phyloP scores from a whole-genome alignment of 2,797 vertebrate species.

The Lagodon rhomboides region DNA sequence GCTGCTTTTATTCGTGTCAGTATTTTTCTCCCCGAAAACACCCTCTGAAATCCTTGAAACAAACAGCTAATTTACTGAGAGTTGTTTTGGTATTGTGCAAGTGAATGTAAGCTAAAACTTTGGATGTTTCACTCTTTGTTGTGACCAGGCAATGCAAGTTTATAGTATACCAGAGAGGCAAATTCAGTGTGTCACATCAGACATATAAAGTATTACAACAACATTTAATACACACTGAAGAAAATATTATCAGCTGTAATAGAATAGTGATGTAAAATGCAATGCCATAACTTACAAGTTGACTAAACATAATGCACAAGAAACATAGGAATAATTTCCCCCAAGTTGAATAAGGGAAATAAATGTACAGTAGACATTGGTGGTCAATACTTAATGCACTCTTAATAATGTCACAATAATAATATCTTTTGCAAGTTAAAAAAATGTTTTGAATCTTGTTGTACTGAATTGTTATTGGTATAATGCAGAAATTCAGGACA shows the following conservation, averaged over 20 bases:
- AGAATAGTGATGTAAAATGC: neutral
- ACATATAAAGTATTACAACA: neutral
- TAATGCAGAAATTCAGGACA: neutral
- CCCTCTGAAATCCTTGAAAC: neutral
- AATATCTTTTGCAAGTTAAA: neutral
- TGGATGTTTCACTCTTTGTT: neutral
- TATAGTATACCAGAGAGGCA: neutral
- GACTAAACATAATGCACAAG: neutral
- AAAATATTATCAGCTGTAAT: neutral
- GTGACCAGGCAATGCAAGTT: neutral
- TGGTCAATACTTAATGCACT: neutral
- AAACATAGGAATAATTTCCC: neutral
- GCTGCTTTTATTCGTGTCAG: neutral
- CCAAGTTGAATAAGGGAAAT: neutral
- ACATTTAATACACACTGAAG: neutral
- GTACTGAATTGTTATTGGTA: neutral
- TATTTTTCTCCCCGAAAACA: neutral
- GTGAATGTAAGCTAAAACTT: neutral
- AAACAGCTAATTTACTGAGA: neutral
- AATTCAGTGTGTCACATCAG: neutral
- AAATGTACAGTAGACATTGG: neutral
- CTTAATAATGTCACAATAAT: neutral
- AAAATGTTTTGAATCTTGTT: neutral
- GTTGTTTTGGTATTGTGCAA: neutral
- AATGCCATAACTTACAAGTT: neutral